Conservation (phyloP, 1,140 invertebrate genomes). For the Ceratitis capitata region DNA sequence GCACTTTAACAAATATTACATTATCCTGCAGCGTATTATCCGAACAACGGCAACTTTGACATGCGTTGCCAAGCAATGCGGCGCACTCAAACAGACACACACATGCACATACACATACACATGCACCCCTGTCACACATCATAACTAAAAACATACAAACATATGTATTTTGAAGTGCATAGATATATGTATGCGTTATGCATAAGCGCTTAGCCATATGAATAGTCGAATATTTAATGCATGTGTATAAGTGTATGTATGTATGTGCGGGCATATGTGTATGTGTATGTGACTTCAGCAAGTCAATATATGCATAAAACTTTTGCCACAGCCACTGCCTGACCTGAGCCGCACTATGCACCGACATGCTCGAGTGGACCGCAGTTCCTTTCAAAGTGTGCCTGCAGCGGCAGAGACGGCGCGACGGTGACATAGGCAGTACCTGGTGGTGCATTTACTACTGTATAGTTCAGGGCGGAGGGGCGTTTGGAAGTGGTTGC, state of each 20-base stretch:
- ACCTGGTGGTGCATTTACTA: too few relatives aligned
- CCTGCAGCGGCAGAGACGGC: neutral
- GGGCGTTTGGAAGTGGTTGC: neutral
- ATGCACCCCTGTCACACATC: too few relatives aligned
- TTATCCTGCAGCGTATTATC: slow-evolving; percentile 31
- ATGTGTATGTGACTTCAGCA: neutral
- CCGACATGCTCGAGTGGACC: slow-evolving; percentile 25
- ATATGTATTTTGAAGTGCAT: too few relatives aligned
- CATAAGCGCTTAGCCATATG: neutral
- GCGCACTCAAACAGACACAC: neutral
- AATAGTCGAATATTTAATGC: neutral
- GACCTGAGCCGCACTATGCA: slow-evolving; percentile 7
- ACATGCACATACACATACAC: neutral
- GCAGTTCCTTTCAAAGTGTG: neutral
- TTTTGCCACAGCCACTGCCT: neutral
- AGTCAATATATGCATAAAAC: slow-evolving; percentile 39
- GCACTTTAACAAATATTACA: slow-evolving; percentile 61
- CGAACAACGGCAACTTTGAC: slow-evolving; percentile 26
- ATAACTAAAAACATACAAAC: too few relatives aligned
- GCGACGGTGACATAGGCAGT: neutral
- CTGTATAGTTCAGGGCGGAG: too few relatives aligned
- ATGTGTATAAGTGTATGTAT: too few relatives aligned
- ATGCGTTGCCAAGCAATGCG: neutral
- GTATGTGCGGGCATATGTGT: neutral
- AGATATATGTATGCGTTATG: too few relatives aligned